These are phyloP conservation scores for Yponomeuta sedellus DNA, from an alignment of 2,888 invertebrate species.

Conservation along the genomic window DNA sequence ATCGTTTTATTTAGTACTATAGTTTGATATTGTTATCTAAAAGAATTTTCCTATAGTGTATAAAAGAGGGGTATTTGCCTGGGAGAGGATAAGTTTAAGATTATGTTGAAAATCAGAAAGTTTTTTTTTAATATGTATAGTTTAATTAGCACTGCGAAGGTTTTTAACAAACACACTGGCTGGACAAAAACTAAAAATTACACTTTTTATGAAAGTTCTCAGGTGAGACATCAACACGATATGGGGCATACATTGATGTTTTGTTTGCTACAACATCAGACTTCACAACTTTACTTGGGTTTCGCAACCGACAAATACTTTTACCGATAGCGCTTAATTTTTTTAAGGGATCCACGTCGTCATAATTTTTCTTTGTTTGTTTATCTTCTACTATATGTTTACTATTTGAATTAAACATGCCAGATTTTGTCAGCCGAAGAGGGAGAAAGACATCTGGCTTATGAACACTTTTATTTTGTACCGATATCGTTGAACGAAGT, in stretches of 20 bases:
- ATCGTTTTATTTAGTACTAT: too few relatives aligned
- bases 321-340: constrained; percentile 64
- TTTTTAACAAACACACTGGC: not conserved
- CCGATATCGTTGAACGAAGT: constrained; percentile 48
- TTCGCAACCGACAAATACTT: constrained; percentile 59
- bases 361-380: constrained; percentile 40
- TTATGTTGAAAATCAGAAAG: too few relatives aligned
- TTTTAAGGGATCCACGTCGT: constrained; percentile 52
- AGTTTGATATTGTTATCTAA: too few relatives aligned
- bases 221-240: constrained; percentile 56
- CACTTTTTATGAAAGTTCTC: not conserved
- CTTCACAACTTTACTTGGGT: constrained; percentile 37
- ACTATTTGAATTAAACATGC: constrained; percentile 37
- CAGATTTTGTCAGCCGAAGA: constrained; percentile 53
- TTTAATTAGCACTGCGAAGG: too few relatives aligned
- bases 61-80: too few relatives aligned
- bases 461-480: constrained; percentile 54
- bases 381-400: constrained; percentile 40
- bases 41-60: too few relatives aligned
- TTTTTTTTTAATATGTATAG: too few relatives aligned
- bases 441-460: constrained; percentile 43
- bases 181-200: not conserved
- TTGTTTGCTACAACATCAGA: not conserved
- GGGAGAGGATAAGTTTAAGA: too few relatives aligned
- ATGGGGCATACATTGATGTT: constrained; percentile 57